phyloP scores from a whole-genome alignment of 2,113 vertebrate species.

The Setophaga coronata region DNA sequence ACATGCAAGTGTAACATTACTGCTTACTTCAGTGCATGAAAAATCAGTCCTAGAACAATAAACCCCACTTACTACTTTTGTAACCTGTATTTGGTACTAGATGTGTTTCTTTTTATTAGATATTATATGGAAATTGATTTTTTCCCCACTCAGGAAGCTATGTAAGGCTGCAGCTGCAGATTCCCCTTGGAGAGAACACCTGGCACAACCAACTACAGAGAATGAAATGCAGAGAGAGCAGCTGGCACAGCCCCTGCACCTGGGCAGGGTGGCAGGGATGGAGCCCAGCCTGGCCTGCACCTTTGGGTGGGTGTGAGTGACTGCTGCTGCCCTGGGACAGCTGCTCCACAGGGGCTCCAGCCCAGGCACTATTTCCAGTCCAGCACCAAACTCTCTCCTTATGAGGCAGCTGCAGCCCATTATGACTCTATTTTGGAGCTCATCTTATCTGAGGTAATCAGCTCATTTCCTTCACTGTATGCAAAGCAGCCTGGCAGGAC shows the following conservation, averaged over 20 bases:
- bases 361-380: slow-evolving; percentile 26
- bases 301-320: neutral
- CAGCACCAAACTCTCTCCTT: slow-evolving; percentile 12
- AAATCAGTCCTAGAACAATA: neutral
- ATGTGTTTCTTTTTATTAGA: neutral
- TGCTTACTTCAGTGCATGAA: neutral
- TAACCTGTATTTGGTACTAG: neutral
- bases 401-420: neutral
- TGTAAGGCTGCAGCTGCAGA: neutral
- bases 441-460: slow-evolving; percentile 23
- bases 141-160: neutral
- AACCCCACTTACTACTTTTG: neutral
- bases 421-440: slow-evolving; percentile 28
- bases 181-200: neutral
- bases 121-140: neutral
- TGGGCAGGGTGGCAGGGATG: neutral
- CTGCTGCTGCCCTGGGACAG: slow-evolving; percentile 18
- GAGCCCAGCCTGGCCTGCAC: neutral
- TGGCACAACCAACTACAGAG: neutral
- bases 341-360: neutral
- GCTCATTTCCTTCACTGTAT: neutral
- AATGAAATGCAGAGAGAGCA: neutral
- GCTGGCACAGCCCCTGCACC: neutral
- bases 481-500: neutral
- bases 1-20: fast-evolving